Evolutionary conservation across 2,888 invertebrate species (phyloP).

Genomic region (Hydropsyche betteni): DNA sequence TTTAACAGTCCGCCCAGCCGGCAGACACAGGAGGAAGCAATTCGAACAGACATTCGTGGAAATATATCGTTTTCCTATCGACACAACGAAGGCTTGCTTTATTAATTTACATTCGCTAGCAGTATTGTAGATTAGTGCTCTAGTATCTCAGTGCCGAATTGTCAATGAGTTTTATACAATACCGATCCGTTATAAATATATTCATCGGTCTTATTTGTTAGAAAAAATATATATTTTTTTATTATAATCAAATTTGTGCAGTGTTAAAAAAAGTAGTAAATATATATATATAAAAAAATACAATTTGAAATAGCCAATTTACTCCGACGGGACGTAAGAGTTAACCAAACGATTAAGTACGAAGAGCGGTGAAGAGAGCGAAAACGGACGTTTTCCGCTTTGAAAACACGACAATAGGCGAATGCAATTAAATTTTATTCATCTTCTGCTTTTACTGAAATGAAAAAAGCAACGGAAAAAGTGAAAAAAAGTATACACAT

Average conservation of each 20-base stretch:
- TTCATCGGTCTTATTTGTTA: too few species aligned
- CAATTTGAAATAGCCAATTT: not conserved
- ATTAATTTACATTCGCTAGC: slow-evolving; percentile 33
- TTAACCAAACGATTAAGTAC: too few species aligned
- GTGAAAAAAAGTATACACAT: too few species aligned
- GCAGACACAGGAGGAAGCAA: slow-evolving; percentile 26
- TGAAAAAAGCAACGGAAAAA: too few species aligned
- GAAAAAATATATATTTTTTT: too few species aligned
- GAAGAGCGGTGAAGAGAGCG: not conserved
- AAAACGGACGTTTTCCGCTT: not conserved
- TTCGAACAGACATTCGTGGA: slow-evolving; percentile 15
- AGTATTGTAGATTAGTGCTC: not conserved
- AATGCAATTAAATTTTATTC: slow-evolving; percentile 2
- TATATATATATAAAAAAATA: not conserved
- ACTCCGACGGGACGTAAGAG: not conserved
- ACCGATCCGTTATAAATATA: too few species aligned
- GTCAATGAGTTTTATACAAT: not conserved
- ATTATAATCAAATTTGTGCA: too few species aligned
- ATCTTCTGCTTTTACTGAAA: not conserved
- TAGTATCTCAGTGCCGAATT: not conserved
- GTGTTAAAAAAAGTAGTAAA: too few species aligned
- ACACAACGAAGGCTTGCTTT: slow-evolving; percentile 14
- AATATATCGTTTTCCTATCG: slow-evolving; percentile 27
- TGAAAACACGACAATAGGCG: not conserved
- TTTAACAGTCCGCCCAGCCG: slow-evolving; percentile 24